Base-by-base conservation (phyloP, 2,797 vertebrate species). In the Takifugu ocellatus region DNA sequence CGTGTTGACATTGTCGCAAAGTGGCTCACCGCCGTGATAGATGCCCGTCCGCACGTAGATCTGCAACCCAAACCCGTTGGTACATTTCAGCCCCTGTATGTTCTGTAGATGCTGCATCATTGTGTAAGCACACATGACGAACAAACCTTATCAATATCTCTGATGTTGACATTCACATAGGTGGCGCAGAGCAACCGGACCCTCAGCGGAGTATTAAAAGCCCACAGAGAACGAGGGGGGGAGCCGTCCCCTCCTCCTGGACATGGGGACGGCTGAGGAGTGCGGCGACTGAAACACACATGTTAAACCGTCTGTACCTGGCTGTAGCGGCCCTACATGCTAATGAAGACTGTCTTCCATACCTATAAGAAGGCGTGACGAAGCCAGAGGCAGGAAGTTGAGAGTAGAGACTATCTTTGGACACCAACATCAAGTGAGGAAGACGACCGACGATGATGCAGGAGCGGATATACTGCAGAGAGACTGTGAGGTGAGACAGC, bases 1-100 rank as follows among this genome's bases (percentile, higher is more conserved):
- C 54, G 96, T 98, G 89, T 98, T 97, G 72, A 98, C 96, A 60
- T 98, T 98, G 88, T 96, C 96, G 87, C 96, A 98, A 49, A 98
- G 91, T 50, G 94, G 96, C 59, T 98, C 96, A 61, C 94, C 96
- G 74, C 96, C 96, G 51, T 98, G 96, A 75, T 95, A 98, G 79
- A 98, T 96, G 49, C 96, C 96, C 39, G 96, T 98, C 77, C 96
- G 90, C 63, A 98, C 96, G 68, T 98, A 98, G 76, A 98, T 98
- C 96, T 98, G 61, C 48, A 16, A 7, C 27, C 4, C 4, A 7
- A 29, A 29, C 4, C 27, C 27, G 27, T 29, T 29, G 27, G 27
- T 4, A 29, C 10, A 12, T 8, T 2, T 2, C 2, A 39, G 12
- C 36, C 2, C 36, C 33, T 3, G 36, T 10, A 1, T 2, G 15